A percentile compares a stretch with the other conserved stretches of the same genome.
phyloP scores from a whole-genome alignment of 2,888 invertebrate genomes.

The Galeruca laticollis region DNA sequence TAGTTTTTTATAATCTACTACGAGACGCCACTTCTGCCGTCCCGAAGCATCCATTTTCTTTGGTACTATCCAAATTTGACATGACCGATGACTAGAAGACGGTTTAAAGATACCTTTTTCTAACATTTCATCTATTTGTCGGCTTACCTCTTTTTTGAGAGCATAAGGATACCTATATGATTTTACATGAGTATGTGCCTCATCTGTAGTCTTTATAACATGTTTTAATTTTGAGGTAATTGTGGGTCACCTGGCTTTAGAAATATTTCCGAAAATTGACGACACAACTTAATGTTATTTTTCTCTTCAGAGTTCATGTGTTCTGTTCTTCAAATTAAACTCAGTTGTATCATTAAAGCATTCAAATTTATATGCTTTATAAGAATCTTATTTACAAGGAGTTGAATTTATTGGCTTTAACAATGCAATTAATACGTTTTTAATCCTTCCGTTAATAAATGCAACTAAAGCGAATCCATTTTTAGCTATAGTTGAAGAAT shows the following conservation, averaged over 20 bases:
- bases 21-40: too few species aligned
- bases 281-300: neutral
- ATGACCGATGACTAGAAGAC: constrained; percentile 43
- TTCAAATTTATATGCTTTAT: neutral
- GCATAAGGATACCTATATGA: constrained; percentile 49
- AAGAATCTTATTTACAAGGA: neutral
- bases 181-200: constrained; percentile 44
- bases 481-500: neutral
- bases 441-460: neutral
- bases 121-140: constrained; percentile 48
- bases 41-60: constrained; percentile 43
- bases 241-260: constrained; percentile 1
- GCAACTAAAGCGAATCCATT: neutral
- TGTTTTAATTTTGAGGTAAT: constrained; percentile 27
- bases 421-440: neutral
- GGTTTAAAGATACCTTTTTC: constrained; percentile 42
- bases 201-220: constrained; percentile 27
- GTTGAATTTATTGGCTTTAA: neutral
- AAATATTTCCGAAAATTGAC: neutral
- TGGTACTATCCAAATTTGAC: constrained; percentile 51
- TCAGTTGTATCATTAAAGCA: neutral
- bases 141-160: constrained; percentile 49
- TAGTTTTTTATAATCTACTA: too few species aligned
- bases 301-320: neutral
- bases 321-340: neutral